Percentiles rank a stretch among this genome's conserved stretches.
Evolutionary conservation across 2,888 invertebrate genomes (phyloP).

Genomic region (Xylota segnis): DNA sequence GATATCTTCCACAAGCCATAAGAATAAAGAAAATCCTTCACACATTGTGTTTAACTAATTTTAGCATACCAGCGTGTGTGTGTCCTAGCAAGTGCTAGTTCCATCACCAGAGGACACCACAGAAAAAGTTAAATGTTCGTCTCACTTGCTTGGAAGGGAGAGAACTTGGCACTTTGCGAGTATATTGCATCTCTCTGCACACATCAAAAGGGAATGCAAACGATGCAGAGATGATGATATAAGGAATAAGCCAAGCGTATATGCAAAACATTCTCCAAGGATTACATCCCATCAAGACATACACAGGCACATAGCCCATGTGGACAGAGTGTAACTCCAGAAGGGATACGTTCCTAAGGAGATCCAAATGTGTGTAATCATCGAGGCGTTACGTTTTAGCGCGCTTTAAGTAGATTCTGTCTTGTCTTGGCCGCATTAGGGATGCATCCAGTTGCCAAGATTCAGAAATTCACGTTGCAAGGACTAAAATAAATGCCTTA

Average conservation of each 20-base stretch:
- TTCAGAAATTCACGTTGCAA: constrained; percentile 27
- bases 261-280: constrained; percentile 18
- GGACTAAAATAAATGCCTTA: constrained; percentile 27
- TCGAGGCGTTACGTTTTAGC: constrained; percentile 37
- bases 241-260: constrained; percentile 16
- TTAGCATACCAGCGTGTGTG: not conserved
- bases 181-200: not conserved
- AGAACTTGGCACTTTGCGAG: not conserved
- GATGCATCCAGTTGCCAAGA: constrained; percentile 37
- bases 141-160: not conserved
- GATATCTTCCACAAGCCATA: not conserved
- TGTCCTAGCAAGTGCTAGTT: not conserved
- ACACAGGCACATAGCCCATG: not conserved
- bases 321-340: not conserved
- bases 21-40: constrained; percentile 5
- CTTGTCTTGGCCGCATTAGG: not conserved
- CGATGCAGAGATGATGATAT: not conserved
- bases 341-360: not conserved
- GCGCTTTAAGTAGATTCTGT: constrained; percentile 36
- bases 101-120: not conserved
- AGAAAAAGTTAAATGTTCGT: not conserved
- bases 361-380: constrained; percentile 46
- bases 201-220: not conserved
- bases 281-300: constrained; percentile 1
- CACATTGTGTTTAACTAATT: not conserved